Base-by-base conservation (phyloP, 2,888 invertebrate species). In the Rotaria magnacalcarata region DNA sequence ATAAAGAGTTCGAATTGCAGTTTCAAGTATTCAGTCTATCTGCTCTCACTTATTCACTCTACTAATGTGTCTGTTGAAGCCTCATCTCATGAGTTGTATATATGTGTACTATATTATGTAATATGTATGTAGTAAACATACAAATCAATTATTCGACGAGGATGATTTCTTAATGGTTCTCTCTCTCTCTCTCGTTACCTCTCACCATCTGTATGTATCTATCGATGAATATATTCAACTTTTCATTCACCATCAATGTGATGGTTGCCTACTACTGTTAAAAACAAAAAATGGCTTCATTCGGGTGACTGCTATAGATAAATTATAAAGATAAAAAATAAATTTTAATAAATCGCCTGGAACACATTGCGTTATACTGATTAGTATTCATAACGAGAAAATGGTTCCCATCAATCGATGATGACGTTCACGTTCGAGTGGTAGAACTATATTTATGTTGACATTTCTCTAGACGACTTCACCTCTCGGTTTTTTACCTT, bases 21-120 rank as follows among this genome's bases (percentile, higher is more conserved):
- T 67, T 67, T 67, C 67, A 34, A 67, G 67, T 67, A 19, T 27
- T 67, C 34, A n/a, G 67, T 67, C 67, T 67, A 67, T 67, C 67
- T 67, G 14, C 67, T 67, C 67, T 67, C 67, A 52, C 54, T 54
- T 67, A 67, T 7, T 67, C 34, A 67, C 34, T 41, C 67, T 24
- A 67, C 67, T 67, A 34, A 67, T 19, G 27, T 67, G 67, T 67
- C 67, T 34, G 67, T 34, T 41, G 67, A 67, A 67, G 67, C 67
- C 34, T 41, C 67, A 67, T 67, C 67, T 67, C 19, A 16, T 67
- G 27, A 67, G 67, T 67, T 67, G 67, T 27, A 67, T 67, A 67
- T 67, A 67, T 67, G 27, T 16, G 67, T 41, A 67, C 8, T 67
- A 34, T 67, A 34, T 67, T 67, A 67, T 67, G 67, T 6, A 67